phyloP scores from a whole-genome alignment of 1,140 invertebrate species.

The Brachionus sp. region DNA sequence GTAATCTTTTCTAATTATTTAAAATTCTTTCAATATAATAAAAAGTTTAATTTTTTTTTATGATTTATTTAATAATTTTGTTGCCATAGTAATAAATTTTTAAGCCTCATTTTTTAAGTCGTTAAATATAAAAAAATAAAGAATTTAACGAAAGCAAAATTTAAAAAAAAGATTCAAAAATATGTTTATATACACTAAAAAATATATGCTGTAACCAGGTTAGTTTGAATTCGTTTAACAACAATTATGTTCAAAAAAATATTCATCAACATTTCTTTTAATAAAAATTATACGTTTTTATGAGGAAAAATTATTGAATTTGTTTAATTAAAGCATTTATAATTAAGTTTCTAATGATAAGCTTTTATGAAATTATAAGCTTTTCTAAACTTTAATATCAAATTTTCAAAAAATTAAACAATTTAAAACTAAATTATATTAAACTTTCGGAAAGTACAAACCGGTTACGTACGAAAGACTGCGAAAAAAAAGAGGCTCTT shows the following conservation, averaged over 20 bases:
- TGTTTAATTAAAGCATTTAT: too few relatives aligned
- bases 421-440: too few relatives aligned
- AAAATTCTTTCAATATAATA: constrained; percentile 27
- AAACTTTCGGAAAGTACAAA: too few relatives aligned
- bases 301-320: too few relatives aligned
- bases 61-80: constrained; percentile 38
- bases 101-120: neutral
- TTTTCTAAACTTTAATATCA: too few relatives aligned
- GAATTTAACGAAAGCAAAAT: neutral
- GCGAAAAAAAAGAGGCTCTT: too few relatives aligned
- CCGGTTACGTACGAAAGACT: too few relatives aligned
- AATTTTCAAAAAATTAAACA: too few relatives aligned
- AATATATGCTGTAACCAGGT: constrained; percentile 40
- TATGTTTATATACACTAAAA: neutral
- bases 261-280: too few relatives aligned
- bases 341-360: too few relatives aligned
- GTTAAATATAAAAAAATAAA: neutral
- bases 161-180: neutral
- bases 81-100: neutral
- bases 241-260: neutral
- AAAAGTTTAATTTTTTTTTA: neutral
- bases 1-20: constrained; percentile 22
- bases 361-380: too few relatives aligned
- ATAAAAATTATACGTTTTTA: too few relatives aligned
- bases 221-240: neutral